phyloP scores from a whole-genome alignment of 1,140 invertebrate genomes.

The Monochamus saltuarius region DNA sequence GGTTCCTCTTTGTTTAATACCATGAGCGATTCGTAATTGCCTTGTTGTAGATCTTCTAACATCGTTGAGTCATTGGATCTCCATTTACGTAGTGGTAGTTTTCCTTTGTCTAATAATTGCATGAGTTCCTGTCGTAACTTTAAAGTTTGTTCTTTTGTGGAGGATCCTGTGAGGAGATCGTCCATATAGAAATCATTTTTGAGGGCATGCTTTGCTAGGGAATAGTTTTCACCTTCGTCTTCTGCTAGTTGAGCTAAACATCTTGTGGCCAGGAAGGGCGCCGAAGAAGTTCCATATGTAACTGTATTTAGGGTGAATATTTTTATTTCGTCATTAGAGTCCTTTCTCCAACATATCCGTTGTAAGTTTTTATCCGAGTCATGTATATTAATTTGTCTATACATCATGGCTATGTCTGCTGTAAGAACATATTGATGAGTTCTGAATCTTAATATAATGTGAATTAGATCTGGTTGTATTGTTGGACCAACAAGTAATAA shows the following conservation, averaged over 20 bases:
- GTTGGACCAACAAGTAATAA: slow-evolving; percentile 45
- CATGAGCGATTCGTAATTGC: slow-evolving; percentile 22
- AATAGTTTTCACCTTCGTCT: slow-evolving; percentile 32
- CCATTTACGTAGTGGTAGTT: slow-evolving; percentile 40
- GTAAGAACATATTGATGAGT: slow-evolving; percentile 41
- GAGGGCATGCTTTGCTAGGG: slow-evolving; percentile 37
- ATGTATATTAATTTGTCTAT: slow-evolving; percentile 41
- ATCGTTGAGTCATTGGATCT: slow-evolving; percentile 29
- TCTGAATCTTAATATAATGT: slow-evolving; percentile 50
- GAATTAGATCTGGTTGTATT: slow-evolving; percentile 50
- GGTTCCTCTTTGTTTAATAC: slow-evolving; percentile 11
- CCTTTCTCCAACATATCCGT: slow-evolving; percentile 36
- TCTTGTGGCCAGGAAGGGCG: slow-evolving; percentile 45
- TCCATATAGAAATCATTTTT: slow-evolving; percentile 53
- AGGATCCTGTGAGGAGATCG: slow-evolving; percentile 50
- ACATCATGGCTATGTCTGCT: slow-evolving; percentile 52
- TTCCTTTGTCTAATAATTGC: slow-evolving; percentile 24
- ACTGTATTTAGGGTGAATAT: slow-evolving; percentile 26
- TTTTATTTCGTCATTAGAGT: slow-evolving; percentile 6
- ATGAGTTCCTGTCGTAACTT: slow-evolving; percentile 28
- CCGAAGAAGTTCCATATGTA: slow-evolving; percentile 44
- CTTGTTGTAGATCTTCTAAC: slow-evolving; percentile 9
- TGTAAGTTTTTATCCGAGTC: slow-evolving; percentile 39
- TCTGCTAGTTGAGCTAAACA: slow-evolving; percentile 42
- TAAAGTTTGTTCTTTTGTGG: slow-evolving; percentile 28